These are phyloP conservation scores for Clepsis dumicolana DNA, from an alignment of 2,888 invertebrate genomes.

Conservation along the genomic window DNA sequence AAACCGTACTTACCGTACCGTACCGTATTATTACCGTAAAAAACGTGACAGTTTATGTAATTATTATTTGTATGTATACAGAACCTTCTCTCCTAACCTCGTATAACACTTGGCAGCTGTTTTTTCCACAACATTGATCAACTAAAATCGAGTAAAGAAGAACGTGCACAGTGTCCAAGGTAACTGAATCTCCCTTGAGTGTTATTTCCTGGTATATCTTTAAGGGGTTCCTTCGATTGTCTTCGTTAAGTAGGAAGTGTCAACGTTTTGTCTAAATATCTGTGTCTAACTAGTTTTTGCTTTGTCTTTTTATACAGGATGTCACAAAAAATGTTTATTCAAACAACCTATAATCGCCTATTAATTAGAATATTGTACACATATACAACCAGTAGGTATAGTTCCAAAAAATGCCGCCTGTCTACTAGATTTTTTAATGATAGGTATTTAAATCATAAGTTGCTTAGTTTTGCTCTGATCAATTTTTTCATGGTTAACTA, in stretches of 20 bases:
- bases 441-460: too few relatives aligned
- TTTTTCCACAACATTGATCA: slow-evolving; percentile 43
- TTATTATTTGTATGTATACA: background rate
- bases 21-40: too few relatives aligned
- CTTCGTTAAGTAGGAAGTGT: slow-evolving; percentile 26
- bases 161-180: slow-evolving; percentile 42
- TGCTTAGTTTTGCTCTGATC: too few relatives aligned
- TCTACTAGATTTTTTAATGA: too few relatives aligned
- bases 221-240: slow-evolving; percentile 41
- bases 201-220: slow-evolving; percentile 29
- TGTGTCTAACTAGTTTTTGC: background rate
- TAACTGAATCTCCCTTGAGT: slow-evolving; percentile 40
- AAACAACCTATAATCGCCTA: background rate
- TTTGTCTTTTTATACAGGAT: background rate
- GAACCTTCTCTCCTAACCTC: slow-evolving; percentile 3
- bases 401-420: too few relatives aligned
- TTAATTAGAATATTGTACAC: too few relatives aligned
- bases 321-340: background rate
- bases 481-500: too few relatives aligned
- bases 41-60: too few relatives aligned
- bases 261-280: slow-evolving; percentile 25
- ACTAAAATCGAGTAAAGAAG: slow-evolving; percentile 41
- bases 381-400: too few relatives aligned
- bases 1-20: too few relatives aligned
- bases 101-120: slow-evolving; percentile 10